Conservation (phyloP, 2,797 vertebrate genomes). For the Austrolebias charrua region DNA sequence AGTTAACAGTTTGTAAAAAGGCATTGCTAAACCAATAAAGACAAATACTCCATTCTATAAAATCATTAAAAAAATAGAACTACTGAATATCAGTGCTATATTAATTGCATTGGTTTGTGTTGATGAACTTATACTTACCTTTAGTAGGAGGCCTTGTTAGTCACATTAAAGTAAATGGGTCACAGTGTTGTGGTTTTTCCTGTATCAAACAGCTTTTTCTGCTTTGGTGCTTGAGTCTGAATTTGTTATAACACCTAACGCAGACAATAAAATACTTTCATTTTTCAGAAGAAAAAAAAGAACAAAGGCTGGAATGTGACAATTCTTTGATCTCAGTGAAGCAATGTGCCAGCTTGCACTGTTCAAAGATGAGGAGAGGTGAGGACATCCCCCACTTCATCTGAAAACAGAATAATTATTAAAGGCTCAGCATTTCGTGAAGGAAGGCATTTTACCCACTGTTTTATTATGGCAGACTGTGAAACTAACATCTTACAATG, state of each 20-base stretch:
- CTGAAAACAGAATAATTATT: conserved; percentile 14
- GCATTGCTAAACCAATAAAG: conserved; percentile 11
- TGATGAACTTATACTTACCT: not conserved
- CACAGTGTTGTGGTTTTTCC: conserved; percentile 18
- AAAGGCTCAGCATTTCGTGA: not conserved
- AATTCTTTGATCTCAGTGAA: conserved; percentile 61
- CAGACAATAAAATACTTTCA: conserved; percentile 42
- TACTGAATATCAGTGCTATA: not conserved
- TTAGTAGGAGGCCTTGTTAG: conserved; percentile 12
- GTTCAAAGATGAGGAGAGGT: conserved; percentile 27
- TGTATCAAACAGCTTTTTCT: conserved; percentile 28
- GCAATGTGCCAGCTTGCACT: conserved; percentile 45
- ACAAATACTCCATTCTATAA: not conserved
- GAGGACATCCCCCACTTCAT: conserved; percentile 19
- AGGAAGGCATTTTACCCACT: too few species aligned
- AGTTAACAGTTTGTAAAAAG: conserved; percentile 14
- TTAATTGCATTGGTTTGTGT: not conserved
- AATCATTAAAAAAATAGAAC: not conserved
- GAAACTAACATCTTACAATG: too few species aligned
- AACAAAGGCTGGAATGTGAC: conserved; percentile 41
- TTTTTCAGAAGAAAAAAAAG: conserved; percentile 13
- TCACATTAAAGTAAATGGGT: conserved; percentile 23
- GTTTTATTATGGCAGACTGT: too few species aligned
- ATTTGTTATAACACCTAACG: conserved; percentile 44
- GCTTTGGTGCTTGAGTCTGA: conserved; percentile 17